Base-by-base conservation (phyloP, 2,888 invertebrate species). In the Zonitis immaculata region DNA sequence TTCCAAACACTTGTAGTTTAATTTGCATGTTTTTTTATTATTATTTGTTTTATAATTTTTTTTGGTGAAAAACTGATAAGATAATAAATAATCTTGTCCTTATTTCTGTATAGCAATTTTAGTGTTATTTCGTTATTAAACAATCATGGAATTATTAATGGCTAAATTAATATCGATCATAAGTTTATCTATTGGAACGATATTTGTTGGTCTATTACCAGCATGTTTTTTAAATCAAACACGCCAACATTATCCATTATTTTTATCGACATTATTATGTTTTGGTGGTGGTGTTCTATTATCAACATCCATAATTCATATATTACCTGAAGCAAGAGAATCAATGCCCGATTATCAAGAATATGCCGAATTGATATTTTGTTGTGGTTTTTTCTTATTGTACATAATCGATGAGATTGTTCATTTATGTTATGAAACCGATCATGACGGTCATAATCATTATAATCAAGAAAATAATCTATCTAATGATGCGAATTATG, bases 281-380 rank as follows among this genome's bases (percentile, higher is more conserved):
- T 89, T 89, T 65, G 91, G 91, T 3, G 90, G 87, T 6, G 91
- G 91, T 1, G 87, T 91, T 18, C 78, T 91, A 4, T 74, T 91
- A 4, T 84, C 89, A 0, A 91, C 91, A 0, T 83, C 89, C 0
- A 61, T 90, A 27, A 79, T 88, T 14, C 91, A 91, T 73, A 88
- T 91, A 79, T 75, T 91, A 4, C 89, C 89, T n/a, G 91, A 91
- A 78, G 84, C 87, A 20, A 79, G 87, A 47, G 81, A 83, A 54
- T 75, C 77, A 44, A 51, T 61, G 8, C 79, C 80, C 1, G 49
- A 64, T 9, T 68, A 67, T 49, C 53, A 65, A 54, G 70, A 80
- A 32, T 80, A 82, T 60, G 80, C 86, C 0, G 89, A 89, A 69
- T 69, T 88, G 1, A 73, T 83, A 22, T 77, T 88, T 45, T 86